Conservation (phyloP, 2,888 invertebrate genomes). For the Mycalesis mineus region DNA sequence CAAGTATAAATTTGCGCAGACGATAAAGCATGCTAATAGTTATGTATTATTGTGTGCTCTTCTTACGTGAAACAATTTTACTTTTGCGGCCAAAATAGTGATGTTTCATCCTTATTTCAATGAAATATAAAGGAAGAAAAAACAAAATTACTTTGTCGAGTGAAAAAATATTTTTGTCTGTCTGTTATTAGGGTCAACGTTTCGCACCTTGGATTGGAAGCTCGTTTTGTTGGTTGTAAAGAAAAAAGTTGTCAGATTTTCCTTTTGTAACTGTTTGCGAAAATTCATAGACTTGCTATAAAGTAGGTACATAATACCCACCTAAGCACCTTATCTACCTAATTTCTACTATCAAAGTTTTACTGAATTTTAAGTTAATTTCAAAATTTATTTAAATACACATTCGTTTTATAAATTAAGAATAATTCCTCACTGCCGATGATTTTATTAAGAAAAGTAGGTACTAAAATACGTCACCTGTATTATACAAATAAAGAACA, state of each 20-base stretch:
- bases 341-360: no score
- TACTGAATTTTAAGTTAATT: no score
- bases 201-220: constrained; percentile 63
- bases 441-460: background rate
- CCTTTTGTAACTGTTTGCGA: constrained; percentile 1
- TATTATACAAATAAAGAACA: constrained; percentile 7
- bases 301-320: no score
- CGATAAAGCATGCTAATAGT: constrained; percentile 20
- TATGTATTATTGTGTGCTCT: constrained; percentile 13
- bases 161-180: constrained; percentile 17
- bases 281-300: background rate
- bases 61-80: constrained; percentile 14
- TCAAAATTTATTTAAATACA: no score
- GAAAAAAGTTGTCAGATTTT: constrained; percentile 29
- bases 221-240: constrained; percentile 57
- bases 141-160: constrained; percentile 5
- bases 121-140: constrained; percentile 28
- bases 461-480: background rate
- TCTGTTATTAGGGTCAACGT: constrained; percentile 61
- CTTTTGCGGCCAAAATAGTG: background rate
- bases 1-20: background rate
- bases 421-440: background rate
- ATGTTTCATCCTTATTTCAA: constrained; percentile 20
- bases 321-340: no score
- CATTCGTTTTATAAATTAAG: background rate